These are phyloP conservation scores for Enteromius viviparus DNA, from an alignment of 2,797 vertebrate species.

Conservation along the genomic window DNA sequence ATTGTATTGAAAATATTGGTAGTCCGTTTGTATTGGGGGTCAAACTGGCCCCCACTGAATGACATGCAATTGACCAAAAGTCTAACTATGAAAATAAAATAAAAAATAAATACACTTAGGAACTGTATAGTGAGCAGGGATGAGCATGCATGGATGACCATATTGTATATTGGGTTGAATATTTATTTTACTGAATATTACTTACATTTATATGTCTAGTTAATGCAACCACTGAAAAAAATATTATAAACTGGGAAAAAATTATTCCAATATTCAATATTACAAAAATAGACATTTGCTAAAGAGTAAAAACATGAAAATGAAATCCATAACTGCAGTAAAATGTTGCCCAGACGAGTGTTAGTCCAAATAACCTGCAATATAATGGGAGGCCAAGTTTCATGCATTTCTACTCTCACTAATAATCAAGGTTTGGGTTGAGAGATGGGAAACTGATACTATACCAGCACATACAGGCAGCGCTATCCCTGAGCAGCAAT, in stretches of 20 bases:
- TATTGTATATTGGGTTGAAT: too few species aligned
- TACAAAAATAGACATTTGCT: background rate
- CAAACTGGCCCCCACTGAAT: background rate
- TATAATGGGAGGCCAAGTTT: background rate
- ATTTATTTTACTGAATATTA: too few species aligned
- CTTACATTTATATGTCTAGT: too few species aligned
- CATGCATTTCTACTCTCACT: background rate
- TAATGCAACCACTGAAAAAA: too few species aligned
- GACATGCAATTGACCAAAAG: background rate
- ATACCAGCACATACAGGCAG: background rate
- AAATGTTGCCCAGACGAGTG: background rate
- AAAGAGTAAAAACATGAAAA: background rate
- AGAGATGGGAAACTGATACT: background rate
- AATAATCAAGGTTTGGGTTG: background rate
- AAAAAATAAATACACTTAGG: background rate
- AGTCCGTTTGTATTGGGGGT: background rate
- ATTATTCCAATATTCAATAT: too few species aligned
- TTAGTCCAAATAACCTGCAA: background rate
- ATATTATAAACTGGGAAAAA: background rate
- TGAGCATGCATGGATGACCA: too few species aligned
- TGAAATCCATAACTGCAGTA: too few species aligned
- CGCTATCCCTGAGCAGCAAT: background rate
- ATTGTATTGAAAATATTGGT: background rate
- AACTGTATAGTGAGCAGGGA: too few species aligned
- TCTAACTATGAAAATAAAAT: background rate